Evolutionary conservation across 2,888 invertebrate species (phyloP).

Genomic region (Nycteola revayana): DNA sequence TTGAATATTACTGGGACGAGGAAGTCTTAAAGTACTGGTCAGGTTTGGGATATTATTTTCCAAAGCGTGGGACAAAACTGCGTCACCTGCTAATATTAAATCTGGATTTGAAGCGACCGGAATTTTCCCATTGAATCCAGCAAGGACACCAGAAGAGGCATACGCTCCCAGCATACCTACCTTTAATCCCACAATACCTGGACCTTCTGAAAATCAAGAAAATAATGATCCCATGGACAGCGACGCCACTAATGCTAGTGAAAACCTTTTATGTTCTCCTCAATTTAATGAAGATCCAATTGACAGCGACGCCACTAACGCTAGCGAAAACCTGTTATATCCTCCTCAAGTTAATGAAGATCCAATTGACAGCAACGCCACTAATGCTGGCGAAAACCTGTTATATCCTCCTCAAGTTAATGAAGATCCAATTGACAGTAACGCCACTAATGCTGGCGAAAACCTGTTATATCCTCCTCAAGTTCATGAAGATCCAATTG

Average conservation of each 20-base stretch:
- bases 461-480: slow-evolving; percentile 5
- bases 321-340: no score
- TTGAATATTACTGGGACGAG: slow-evolving; percentile 45
- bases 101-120: slow-evolving; percentile 33
- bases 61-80: slow-evolving; percentile 30
- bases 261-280: no score
- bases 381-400: slow-evolving; percentile 2
- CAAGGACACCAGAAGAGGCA: slow-evolving; percentile 28
- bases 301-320: slow-evolving; percentile 9
- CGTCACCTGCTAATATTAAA: slow-evolving; percentile 14
- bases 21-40: slow-evolving; percentile 39
- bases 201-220: slow-evolving; percentile 12
- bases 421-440: background rate
- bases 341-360: no score
- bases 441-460: slow-evolving; percentile 1
- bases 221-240: slow-evolving; percentile 4
- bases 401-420: slow-evolving; percentile 5
- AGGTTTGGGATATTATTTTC: slow-evolving; percentile 32
- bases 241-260: slow-evolving; percentile 6
- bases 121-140: slow-evolving; percentile 36
- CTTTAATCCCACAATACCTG: slow-evolving; percentile 12
- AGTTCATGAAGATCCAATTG: slow-evolving; percentile 3
- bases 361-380: background rate
- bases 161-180: slow-evolving; percentile 19
- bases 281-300: no score